Conservation (phyloP, 2,888 invertebrate species). For the Cryptus viduatorius region DNA sequence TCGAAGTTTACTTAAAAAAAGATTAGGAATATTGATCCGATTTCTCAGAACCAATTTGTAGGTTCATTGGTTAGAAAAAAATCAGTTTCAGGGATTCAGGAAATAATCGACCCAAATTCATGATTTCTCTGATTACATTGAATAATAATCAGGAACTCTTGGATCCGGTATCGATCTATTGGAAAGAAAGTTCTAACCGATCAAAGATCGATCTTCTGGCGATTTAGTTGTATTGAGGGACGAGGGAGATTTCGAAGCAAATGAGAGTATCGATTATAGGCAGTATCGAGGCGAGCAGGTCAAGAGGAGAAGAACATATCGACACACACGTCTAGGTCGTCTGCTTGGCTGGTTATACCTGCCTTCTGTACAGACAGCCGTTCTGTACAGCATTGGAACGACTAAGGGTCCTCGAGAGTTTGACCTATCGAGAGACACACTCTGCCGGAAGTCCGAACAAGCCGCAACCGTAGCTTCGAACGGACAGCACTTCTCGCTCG, state of each 20-base stretch:
- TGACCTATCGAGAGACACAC: slow-evolving; percentile 57
- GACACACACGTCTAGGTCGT: slow-evolving; percentile 54
- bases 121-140: too few relatives aligned
- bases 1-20: too few relatives aligned
- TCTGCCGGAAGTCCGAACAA: slow-evolving; percentile 56
- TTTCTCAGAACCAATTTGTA: too few relatives aligned
- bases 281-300: slow-evolving; percentile 61
- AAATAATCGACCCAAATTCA: background rate
- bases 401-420: slow-evolving; percentile 62
- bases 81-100: too few relatives aligned
- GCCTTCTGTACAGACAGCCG: slow-evolving; percentile 11
- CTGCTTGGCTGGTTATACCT: slow-evolving; percentile 34
- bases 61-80: too few relatives aligned
- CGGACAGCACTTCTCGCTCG: slow-evolving; percentile 11
- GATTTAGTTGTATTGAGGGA: slow-evolving; percentile 4
- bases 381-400: background rate
- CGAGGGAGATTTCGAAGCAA: slow-evolving; percentile 35
- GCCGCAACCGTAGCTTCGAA: slow-evolving; percentile 44
- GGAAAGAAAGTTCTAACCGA: background rate
- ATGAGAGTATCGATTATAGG: slow-evolving; percentile 58
- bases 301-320: slow-evolving; percentile 60
- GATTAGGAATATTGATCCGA: too few relatives aligned
- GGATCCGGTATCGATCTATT: background rate
- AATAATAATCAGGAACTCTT: too few relatives aligned
- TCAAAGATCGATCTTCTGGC: background rate